Conservation (phyloP, 2,113 vertebrate species). For the Balaeniceps rex region DNA sequence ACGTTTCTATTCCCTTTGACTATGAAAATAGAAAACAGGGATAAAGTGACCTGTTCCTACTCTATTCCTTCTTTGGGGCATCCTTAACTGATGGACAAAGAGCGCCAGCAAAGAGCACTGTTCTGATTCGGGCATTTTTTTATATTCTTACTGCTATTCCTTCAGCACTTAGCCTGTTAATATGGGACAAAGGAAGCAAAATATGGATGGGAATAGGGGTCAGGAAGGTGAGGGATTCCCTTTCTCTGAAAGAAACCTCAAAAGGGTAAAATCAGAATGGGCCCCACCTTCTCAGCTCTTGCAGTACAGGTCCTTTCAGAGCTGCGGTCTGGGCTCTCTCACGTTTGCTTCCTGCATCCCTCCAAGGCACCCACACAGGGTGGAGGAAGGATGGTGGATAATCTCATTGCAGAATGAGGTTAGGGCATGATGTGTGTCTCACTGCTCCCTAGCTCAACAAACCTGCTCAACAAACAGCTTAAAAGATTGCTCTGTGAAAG, state of each 20-base stretch:
- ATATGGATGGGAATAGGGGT: neutral
- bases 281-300: neutral
- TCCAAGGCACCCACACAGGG: accelerated
- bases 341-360: neutral
- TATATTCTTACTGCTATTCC: neutral
- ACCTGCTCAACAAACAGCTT: neutral
- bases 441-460: neutral
- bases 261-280: neutral
- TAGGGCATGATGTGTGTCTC: neutral
- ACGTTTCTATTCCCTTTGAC: neutral
- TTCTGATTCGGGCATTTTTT: neutral
- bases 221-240: neutral
- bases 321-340: neutral
- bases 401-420: neutral
- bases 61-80: neutral
- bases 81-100: neutral
- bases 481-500: neutral
- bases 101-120: neutral
- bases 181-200: neutral
- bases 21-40: neutral
- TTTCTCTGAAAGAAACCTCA: neutral
- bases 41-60: neutral
- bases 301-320: neutral
- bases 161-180: neutral
- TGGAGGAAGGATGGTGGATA: neutral